phyloP scores from a whole-genome alignment of 2,888 invertebrate genomes.

The Bombylius discolor region DNA sequence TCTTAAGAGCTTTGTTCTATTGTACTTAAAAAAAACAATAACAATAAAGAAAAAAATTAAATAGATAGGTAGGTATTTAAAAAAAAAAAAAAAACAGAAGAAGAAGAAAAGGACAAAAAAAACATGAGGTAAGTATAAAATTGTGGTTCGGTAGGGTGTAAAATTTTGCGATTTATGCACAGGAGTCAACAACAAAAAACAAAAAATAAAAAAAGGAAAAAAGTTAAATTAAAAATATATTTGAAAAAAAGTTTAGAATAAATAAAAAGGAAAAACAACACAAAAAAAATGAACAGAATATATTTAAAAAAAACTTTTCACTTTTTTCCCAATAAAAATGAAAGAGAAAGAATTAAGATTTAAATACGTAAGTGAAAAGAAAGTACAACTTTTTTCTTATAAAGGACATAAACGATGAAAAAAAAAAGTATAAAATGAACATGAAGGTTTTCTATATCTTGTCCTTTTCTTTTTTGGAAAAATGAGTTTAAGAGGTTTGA shows the following conservation, averaged over 20 bases:
- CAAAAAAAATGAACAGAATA: too few relatives aligned
- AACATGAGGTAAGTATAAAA: not conserved
- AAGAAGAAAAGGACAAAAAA: not conserved
- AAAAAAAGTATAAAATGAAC: not conserved
- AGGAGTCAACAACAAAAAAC: not conserved
- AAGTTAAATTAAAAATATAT: too few relatives aligned
- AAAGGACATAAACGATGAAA: constrained; percentile 1
- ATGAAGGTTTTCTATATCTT: too few relatives aligned
- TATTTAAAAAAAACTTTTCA: too few relatives aligned
- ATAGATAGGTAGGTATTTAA: not conserved
- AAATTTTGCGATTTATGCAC: constrained; percentile 8
- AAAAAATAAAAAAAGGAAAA: not conserved
- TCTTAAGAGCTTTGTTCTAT: constrained; percentile 1
- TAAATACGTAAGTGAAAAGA: too few relatives aligned
- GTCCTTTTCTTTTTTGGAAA: too few relatives aligned
- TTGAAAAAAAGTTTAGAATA: too few relatives aligned
- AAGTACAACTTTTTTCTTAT: too few relatives aligned
- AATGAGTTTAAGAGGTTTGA: too few relatives aligned
- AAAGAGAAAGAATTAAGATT: too few relatives aligned
- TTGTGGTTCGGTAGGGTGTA: constrained; percentile 5
- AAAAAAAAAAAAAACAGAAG: not conserved
- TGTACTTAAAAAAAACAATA: not conserved
- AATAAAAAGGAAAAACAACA: too few relatives aligned
- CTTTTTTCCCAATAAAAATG: too few relatives aligned
- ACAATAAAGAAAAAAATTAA: not conserved